phyloP scores from a whole-genome alignment of 2,113 vertebrate genomes.

The Perca fluviatilis region DNA sequence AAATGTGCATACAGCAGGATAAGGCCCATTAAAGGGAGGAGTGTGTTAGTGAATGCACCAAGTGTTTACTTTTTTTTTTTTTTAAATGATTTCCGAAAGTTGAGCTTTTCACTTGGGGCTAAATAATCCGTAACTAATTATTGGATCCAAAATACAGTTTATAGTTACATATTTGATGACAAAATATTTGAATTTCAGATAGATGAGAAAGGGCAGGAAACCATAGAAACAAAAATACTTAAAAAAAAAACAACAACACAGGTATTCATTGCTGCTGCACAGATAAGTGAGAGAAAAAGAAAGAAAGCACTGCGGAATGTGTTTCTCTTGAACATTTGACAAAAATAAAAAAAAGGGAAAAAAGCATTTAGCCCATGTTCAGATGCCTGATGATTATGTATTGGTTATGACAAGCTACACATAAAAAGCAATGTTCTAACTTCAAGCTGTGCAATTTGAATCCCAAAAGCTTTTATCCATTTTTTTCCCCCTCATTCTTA shows the following conservation, averaged over 20 bases:
- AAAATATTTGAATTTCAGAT: conserved; percentile 6
- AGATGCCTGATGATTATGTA: conserved; percentile 22
- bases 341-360: conserved; percentile 25
- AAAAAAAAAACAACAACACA: conserved; percentile 8
- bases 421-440: neutral
- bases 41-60: conserved; percentile 17
- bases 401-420: conserved; percentile 23
- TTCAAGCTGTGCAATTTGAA: conserved; percentile 29
- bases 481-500: neutral
- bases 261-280: conserved; percentile 8
- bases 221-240: conserved; percentile 33
- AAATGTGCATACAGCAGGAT: conserved; percentile 35
- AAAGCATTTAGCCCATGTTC: conserved; percentile 2
- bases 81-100: conserved; percentile 35
- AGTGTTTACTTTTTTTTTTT: conserved; percentile 15
- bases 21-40: conserved; percentile 30
- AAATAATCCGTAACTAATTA: conserved; percentile 20
- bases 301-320: neutral
- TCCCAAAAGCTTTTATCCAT: conserved; percentile 3
- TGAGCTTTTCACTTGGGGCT: conserved; percentile 31
- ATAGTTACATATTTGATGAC: conserved; percentile 29
- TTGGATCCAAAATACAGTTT: conserved; percentile 29
- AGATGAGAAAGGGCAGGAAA: conserved; percentile 20
- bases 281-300: conserved; percentile 16
- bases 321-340: conserved; percentile 26